Conservation (phyloP, 2,888 invertebrate species). For the Liodrosophila aerea region DNA sequence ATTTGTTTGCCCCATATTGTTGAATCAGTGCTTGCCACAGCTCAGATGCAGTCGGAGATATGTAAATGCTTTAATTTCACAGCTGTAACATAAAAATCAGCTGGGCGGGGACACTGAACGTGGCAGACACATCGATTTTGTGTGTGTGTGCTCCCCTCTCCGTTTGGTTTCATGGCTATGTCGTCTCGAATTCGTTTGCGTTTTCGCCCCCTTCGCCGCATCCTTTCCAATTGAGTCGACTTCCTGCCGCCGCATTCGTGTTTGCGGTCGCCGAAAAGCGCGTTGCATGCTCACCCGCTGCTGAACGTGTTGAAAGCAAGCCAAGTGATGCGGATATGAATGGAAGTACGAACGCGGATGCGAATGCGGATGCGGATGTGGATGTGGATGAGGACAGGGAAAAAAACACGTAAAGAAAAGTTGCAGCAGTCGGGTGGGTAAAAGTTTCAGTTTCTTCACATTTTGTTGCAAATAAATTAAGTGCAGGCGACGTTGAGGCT, state of each 20-base stretch:
- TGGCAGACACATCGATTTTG: conserved; percentile 28
- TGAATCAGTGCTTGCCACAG: conserved; percentile 28
- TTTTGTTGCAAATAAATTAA: conserved; percentile 72
- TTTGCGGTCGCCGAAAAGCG: conserved; percentile 66
- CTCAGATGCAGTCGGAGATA: conserved; percentile 48
- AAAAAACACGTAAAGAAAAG: conserved; percentile 66
- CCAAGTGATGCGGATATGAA: conserved; percentile 47
- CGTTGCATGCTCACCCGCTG: conserved; percentile 30
- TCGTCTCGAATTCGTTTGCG: neutral
- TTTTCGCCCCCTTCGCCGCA: conserved; percentile 3
- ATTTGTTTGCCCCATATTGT: conserved; percentile 25
- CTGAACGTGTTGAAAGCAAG: conserved; percentile 56
- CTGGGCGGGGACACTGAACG: conserved; percentile 6
- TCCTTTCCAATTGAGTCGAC: conserved; percentile 37
- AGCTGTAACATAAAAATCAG: conserved; percentile 50
- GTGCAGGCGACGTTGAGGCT: conserved; percentile 71
- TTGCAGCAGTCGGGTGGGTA: conserved; percentile 69
- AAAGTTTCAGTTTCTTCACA: conserved; percentile 58
- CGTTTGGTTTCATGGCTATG: too few species aligned
- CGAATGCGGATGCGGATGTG: conserved; percentile 8
- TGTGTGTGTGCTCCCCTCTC: neutral
- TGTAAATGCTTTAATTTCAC: conserved; percentile 64
- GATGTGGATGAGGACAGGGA: conserved; percentile 6
- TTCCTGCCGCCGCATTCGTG: conserved; percentile 43
- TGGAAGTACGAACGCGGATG: conserved; percentile 16